Conservation (phyloP, 2,797 vertebrate genomes). For the Danio kyathit region DNA sequence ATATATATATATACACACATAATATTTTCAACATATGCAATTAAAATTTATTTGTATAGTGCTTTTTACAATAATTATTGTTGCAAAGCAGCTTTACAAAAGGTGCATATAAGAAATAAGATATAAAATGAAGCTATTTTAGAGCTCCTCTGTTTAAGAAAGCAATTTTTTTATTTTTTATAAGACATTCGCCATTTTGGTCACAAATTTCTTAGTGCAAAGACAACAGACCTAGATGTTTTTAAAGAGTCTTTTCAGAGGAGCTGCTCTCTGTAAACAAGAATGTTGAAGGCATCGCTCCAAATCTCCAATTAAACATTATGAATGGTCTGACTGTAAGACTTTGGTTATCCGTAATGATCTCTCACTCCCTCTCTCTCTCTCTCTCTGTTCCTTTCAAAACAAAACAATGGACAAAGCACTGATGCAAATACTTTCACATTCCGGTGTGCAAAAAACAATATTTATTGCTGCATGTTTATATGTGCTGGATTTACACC, state of each 20-base stretch:
- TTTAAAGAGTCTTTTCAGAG: slow-evolving; percentile 29
- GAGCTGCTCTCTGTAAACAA: slow-evolving; percentile 30
- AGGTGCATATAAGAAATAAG: too few species aligned
- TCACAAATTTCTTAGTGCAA: neutral
- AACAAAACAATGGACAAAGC: slow-evolving; percentile 32
- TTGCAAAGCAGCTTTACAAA: too few species aligned
- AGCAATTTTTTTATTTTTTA: neutral
- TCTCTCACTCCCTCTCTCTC: slow-evolving; percentile 9
- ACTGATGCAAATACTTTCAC: neutral
- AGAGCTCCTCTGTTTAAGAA: neutral
- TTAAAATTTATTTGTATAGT: too few species aligned
- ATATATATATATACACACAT: too few species aligned
- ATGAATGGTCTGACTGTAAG: slow-evolving; percentile 54
- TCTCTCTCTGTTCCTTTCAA: neutral
- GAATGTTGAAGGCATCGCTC: slow-evolving; percentile 29
- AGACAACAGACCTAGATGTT: slow-evolving; percentile 19
- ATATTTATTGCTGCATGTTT: neutral
- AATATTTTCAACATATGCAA: too few species aligned
- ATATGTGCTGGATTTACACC: slow-evolving; percentile 8
- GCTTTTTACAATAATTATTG: too few species aligned
- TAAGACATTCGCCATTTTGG: neutral
- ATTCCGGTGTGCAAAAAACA: neutral
- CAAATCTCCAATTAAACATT: slow-evolving; percentile 42
- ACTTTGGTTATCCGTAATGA: slow-evolving; percentile 38
- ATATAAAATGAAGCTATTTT: too few species aligned